Evolutionary conservation across 2,888 invertebrate species (phyloP).

Genomic region (Nemurella pictetii): DNA sequence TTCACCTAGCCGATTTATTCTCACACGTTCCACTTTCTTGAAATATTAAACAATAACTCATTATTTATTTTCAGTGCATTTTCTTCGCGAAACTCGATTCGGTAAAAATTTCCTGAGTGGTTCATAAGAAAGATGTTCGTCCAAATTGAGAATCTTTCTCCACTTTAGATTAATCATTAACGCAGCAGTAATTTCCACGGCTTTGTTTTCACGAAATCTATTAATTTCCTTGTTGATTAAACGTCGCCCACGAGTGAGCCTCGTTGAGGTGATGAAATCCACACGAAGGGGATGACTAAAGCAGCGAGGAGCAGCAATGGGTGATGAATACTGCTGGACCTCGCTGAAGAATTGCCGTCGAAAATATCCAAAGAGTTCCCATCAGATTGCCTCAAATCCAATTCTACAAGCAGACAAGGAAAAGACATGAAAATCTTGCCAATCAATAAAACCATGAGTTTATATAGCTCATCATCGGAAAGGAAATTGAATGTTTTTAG

Average conservation of each 20-base stretch:
- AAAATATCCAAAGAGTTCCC: constrained; percentile 19
- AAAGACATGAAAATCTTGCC: not conserved
- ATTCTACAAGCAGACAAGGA: not conserved
- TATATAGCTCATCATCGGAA: not conserved
- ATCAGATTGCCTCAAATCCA: constrained; percentile 15
- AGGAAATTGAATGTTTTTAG: constrained; percentile 39
- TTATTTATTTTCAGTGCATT: not conserved
- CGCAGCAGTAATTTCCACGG: not conserved
- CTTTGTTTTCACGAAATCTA: not conserved
- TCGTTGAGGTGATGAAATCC: not conserved
- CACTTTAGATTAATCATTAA: not conserved
- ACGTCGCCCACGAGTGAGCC: not conserved
- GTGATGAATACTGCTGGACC: not conserved
- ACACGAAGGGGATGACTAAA: not conserved
- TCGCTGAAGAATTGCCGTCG: constrained; percentile 15
- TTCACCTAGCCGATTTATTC: not conserved
- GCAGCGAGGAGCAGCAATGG: not conserved
- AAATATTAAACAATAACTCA: too few species aligned
- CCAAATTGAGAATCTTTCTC: not conserved
- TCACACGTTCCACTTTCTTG: not conserved
- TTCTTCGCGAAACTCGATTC: not conserved
- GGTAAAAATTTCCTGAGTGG: not conserved
- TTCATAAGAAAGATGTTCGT: not conserved
- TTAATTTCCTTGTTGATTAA: not conserved
- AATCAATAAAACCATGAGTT: not conserved